phyloP scores from a whole-genome alignment of 2,113 vertebrate genomes.

The Hymenochirus boettgeri region DNA sequence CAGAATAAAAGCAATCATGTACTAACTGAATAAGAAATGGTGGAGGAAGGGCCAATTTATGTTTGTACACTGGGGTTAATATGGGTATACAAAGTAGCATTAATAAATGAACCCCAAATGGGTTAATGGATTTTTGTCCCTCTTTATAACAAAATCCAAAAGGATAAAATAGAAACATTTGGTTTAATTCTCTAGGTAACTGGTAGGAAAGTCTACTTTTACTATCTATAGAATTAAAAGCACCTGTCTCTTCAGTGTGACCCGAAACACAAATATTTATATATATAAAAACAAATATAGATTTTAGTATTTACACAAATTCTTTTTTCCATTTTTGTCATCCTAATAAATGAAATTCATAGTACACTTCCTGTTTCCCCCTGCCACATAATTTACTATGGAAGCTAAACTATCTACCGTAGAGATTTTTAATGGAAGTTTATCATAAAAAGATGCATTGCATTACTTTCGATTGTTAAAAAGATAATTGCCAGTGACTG shows the following conservation, averaged over 20 bases:
- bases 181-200: slow-evolving; percentile 4
- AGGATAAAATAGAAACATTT: slow-evolving; percentile 25
- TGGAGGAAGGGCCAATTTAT: slow-evolving; percentile 34
- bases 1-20: slow-evolving; percentile 18
- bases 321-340: slow-evolving; percentile 34
- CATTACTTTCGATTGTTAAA: too few relatives aligned
- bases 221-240: background rate
- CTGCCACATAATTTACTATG: background rate
- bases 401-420: background rate
- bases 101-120: slow-evolving; percentile 29
- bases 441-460: too few relatives aligned
- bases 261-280: slow-evolving; percentile 35
- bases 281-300: slow-evolving; percentile 38
- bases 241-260: slow-evolving; percentile 24
- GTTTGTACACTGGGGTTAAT: slow-evolving; percentile 31
- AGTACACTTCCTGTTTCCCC: slow-evolving; percentile 17
- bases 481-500: too few relatives aligned
- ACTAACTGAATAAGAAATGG: slow-evolving; percentile 26
- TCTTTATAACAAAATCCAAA: slow-evolving; percentile 33
- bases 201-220: background rate
- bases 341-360: slow-evolving; percentile 35
- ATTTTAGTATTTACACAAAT: slow-evolving; percentile 39
- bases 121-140: slow-evolving; percentile 30
- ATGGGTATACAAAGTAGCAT: slow-evolving; percentile 17
- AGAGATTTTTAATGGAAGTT: too few relatives aligned